Conservation (phyloP, 2,113 vertebrate species). For the Periophthalmus modestus region DNA sequence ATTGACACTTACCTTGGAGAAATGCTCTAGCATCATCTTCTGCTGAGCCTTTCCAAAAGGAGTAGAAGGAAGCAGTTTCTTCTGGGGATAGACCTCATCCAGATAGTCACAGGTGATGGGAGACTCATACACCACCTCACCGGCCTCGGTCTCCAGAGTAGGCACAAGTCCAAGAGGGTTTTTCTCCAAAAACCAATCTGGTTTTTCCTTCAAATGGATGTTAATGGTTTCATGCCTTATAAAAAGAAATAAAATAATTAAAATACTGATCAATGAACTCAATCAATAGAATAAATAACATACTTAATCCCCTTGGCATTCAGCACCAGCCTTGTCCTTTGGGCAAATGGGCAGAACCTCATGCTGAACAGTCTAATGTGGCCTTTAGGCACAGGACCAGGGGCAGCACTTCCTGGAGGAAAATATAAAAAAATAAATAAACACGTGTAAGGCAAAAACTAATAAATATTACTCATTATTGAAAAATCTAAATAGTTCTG, state of each 20-base stretch:
- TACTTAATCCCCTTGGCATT: conserved; percentile 88
- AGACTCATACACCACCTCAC: conserved; percentile 88
- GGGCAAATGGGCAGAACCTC: conserved; percentile 91
- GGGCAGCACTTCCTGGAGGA: conserved; percentile 78
- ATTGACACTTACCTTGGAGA: conserved; percentile 81
- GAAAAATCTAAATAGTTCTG: not conserved
- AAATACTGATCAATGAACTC: not conserved
- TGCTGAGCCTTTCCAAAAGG: conserved; percentile 87
- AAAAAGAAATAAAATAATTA: not conserved
- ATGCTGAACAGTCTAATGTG: conserved; percentile 88
- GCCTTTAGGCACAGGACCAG: conserved; percentile 81
- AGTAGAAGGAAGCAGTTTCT: conserved; percentile 82
- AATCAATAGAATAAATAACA: not conserved
- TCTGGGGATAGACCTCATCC: conserved; percentile 86
- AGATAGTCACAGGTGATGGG: conserved; percentile 89
- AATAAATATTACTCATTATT: not conserved
- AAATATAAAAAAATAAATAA: not conserved
- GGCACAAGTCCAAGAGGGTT: conserved; percentile 85
- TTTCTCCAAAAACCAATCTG: conserved; percentile 89
- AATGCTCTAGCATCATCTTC: conserved; percentile 86
- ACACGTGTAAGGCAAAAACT: no score
- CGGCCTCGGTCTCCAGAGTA: conserved; percentile 82
- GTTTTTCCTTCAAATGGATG: conserved; percentile 89
- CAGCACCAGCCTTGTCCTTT: conserved; percentile 84
- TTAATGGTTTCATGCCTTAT: conserved; percentile 86